These are phyloP conservation scores for Fissipunctia ypsillon DNA, from an alignment of 2,888 invertebrate genomes.

Conservation along the genomic window DNA sequence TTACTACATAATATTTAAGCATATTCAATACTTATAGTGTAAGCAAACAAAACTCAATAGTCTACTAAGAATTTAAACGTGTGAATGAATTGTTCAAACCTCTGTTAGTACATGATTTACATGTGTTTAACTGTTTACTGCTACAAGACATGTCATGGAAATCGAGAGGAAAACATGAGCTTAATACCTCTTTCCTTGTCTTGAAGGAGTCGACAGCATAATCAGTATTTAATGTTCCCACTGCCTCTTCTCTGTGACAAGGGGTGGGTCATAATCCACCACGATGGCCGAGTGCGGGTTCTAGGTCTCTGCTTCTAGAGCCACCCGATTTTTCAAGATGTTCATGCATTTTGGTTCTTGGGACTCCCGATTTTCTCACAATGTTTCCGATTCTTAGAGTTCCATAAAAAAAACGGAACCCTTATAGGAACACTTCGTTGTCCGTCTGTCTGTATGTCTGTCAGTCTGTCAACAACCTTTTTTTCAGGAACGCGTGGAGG, in stretches of 20 bases:
- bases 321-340: too few species aligned
- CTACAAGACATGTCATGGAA: not conserved
- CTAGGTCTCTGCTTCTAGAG: too few species aligned
- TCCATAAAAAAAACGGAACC: too few species aligned
- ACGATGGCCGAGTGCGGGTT: not conserved
- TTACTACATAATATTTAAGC: slow-evolving; percentile 2
- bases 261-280: not conserved
- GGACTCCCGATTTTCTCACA: too few species aligned
- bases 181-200: not conserved
- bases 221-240: not conserved
- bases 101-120: slow-evolving; percentile 9
- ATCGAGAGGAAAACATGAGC: not conserved
- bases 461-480: too few species aligned
- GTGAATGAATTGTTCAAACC: slow-evolving; percentile 29
- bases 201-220: not conserved
- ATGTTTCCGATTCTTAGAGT: too few species aligned
- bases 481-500: too few species aligned
- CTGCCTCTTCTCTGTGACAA: not conserved
- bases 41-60: slow-evolving; percentile 23
- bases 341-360: too few species aligned
- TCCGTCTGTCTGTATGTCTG: too few species aligned
- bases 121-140: slow-evolving; percentile 31
- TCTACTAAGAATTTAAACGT: slow-evolving; percentile 17
- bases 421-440: too few species aligned
- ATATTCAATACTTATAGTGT: slow-evolving; percentile 4